Evolutionary conservation across 2,888 invertebrate species (phyloP).

Genomic region (Tachina lurida): DNA sequence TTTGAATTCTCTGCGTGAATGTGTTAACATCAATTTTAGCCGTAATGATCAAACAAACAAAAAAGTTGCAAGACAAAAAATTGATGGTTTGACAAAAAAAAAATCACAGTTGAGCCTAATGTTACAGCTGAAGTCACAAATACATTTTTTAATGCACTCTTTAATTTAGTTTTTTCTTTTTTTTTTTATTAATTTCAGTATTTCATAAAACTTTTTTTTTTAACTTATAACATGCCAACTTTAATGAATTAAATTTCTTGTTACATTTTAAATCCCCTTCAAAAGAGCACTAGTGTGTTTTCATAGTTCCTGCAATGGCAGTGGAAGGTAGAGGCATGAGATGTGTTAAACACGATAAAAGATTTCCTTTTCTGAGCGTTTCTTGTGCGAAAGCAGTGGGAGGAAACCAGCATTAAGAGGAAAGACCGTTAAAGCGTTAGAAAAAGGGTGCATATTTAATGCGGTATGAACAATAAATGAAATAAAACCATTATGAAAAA

Average conservation of each 20-base stretch:
- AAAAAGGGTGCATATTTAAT: slow-evolving; percentile 72
- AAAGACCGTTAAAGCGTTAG: slow-evolving; percentile 10
- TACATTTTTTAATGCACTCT: no score
- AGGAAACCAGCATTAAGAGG: neutral
- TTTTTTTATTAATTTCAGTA: no score
- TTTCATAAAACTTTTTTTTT: neutral
- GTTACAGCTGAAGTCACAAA: neutral
- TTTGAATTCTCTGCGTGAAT: slow-evolving; percentile 55
- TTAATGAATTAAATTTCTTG: neutral
- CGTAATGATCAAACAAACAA: slow-evolving; percentile 47
- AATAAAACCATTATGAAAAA: slow-evolving; percentile 11
- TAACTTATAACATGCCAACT: neutral
- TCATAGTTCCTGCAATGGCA: neutral
- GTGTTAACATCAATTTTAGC: slow-evolving; percentile 60
- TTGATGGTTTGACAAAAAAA: neutral
- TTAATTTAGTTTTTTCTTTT: no score
- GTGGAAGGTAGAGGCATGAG: neutral
- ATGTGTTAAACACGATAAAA: slow-evolving; percentile 51
- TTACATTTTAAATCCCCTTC: neutral
- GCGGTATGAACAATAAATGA: slow-evolving; percentile 43
- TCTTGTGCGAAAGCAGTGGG: slow-evolving; percentile 16
- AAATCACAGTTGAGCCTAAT: neutral
- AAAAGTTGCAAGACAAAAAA: slow-evolving; percentile 23
- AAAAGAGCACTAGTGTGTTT: neutral
- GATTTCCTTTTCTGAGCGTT: slow-evolving; percentile 26